These are phyloP conservation scores for Formicarius rufipectus DNA, from an alignment of 2,113 vertebrate species.

Conservation along the genomic window DNA sequence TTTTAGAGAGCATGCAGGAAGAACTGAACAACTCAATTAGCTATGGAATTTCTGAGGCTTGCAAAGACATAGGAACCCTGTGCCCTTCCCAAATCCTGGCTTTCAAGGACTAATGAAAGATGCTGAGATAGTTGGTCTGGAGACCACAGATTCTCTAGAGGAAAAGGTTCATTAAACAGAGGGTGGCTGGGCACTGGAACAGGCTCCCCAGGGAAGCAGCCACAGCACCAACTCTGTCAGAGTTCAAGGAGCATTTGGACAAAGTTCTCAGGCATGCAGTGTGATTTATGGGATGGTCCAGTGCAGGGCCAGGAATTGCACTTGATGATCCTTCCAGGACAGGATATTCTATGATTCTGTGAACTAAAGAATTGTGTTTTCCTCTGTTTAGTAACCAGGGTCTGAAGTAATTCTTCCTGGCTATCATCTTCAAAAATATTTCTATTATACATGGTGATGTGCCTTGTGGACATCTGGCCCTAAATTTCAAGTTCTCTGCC, in stretches of 20 bases:
- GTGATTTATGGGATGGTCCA: neutral
- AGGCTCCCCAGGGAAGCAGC: neutral
- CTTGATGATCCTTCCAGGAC: neutral
- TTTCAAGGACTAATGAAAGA: neutral
- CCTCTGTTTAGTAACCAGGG: neutral
- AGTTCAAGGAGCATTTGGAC: neutral
- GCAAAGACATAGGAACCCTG: neutral
- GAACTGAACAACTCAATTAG: neutral
- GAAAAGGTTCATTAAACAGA: neutral
- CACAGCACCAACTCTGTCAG: neutral
- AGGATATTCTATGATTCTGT: neutral
- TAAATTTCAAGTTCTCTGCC: neutral
- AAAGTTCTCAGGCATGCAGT: neutral
- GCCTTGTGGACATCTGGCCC: neutral
- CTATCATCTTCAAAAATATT: neutral
- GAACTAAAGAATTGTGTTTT: no score
- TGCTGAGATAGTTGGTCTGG: neutral
- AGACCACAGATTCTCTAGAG: neutral
- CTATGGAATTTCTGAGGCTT: neutral
- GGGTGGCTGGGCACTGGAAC: neutral
- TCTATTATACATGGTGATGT: neutral
- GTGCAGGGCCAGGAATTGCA: neutral
- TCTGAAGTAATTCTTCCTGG: neutral
- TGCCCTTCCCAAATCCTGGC: neutral
- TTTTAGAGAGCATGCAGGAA: neutral